Percentiles rank a stretch among this genome's conserved stretches.
Evolutionary conservation across 1,140 invertebrate species (phyloP).

Genomic region (Aplysia californica): DNA sequence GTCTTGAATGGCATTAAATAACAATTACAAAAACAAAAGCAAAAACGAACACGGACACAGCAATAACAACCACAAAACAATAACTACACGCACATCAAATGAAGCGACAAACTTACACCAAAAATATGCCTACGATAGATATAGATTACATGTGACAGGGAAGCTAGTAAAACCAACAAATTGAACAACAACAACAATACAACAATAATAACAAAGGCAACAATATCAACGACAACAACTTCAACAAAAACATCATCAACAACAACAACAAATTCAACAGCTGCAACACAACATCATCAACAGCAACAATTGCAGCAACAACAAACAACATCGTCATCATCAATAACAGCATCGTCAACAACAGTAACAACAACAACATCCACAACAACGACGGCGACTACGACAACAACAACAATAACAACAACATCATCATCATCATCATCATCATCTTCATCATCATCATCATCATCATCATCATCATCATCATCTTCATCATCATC

Average conservation of each 20-base stretch:
- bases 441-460: not conserved
- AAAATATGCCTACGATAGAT: too few species aligned
- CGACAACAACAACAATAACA: too few species aligned
- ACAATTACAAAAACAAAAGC: not conserved
- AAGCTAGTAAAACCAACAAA: too few species aligned
- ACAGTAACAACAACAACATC: too few species aligned
- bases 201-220: not conserved
- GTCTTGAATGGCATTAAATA: not conserved
- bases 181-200: not conserved
- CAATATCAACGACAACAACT: not conserved
- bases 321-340: too few species aligned
- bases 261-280: not conserved
- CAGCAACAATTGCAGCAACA: not conserved
- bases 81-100: not conserved
- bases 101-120: not conserved
- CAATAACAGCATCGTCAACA: not conserved
- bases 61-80: not conserved
- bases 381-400: too few species aligned
- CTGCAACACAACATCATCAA: too few species aligned
- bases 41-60: not conserved
- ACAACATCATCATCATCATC: not conserved
- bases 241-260: not conserved
- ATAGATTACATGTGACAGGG: too few species aligned
- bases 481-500: not conserved
- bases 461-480: not conserved